These are phyloP conservation scores for Gnathonemus longibarbis DNA, from an alignment of 2,113 vertebrate genomes.

Conservation along the genomic window DNA sequence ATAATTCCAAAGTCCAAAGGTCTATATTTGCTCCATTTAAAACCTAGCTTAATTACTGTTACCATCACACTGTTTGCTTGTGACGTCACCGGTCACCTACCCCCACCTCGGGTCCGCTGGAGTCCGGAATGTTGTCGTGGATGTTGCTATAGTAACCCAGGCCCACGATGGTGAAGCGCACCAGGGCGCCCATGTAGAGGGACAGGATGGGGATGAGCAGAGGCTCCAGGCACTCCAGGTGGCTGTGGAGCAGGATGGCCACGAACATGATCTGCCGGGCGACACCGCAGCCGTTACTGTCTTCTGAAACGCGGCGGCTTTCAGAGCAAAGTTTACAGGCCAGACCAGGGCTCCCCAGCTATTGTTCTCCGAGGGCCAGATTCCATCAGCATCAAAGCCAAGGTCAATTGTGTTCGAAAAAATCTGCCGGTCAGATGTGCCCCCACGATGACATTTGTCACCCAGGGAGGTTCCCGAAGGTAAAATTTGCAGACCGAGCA, in stretches of 20 bases:
- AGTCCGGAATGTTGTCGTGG: slow-evolving; percentile 85
- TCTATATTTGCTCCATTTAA: neutral
- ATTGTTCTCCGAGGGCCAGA: neutral
- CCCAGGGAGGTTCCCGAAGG: neutral
- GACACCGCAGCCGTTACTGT: neutral
- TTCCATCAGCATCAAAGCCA: neutral
- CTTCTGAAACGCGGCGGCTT: neutral
- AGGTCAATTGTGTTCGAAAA: neutral
- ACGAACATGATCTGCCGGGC: slow-evolving; percentile 82
- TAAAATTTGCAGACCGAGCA: neutral
- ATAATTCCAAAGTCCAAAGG: neutral
- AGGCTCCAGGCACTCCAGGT: slow-evolving; percentile 87
- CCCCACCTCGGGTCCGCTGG: slow-evolving; percentile 83
- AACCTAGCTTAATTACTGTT: neutral
- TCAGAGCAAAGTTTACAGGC: neutral
- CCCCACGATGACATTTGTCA: neutral
- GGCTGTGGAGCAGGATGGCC: slow-evolving; percentile 92
- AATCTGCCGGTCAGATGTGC: neutral
- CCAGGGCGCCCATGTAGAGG: slow-evolving; percentile 91
- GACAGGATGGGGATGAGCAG: slow-evolving; percentile 92
- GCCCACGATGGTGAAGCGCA: slow-evolving; percentile 85
- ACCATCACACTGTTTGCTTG: neutral
- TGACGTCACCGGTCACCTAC: slow-evolving; percentile 47
- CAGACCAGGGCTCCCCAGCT: neutral
- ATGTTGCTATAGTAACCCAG: slow-evolving; percentile 92